Conservation (phyloP, 2,797 vertebrate species). For the Cossypha caffra region DNA sequence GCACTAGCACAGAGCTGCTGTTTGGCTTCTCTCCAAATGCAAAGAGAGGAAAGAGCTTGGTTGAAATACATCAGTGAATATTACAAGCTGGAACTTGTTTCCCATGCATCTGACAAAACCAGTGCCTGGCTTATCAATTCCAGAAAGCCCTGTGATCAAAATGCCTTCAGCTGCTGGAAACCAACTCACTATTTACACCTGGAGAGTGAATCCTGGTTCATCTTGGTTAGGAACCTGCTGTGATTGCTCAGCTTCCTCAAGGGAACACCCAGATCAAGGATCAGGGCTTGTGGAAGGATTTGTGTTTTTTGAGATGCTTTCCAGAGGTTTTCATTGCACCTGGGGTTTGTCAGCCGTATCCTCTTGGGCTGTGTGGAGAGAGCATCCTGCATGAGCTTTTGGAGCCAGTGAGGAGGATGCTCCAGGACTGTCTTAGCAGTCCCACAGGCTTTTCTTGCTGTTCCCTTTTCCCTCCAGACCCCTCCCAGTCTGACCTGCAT, state of each 20-base stretch:
- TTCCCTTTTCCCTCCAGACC: neutral
- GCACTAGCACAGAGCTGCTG: neutral
- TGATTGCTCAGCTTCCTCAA: neutral
- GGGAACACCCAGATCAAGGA: neutral
- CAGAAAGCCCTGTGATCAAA: too few species aligned
- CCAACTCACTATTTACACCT: too few species aligned
- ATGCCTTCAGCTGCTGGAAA: too few species aligned
- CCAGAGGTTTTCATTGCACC: neutral
- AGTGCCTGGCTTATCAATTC: too few species aligned
- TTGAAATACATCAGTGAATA: too few species aligned
- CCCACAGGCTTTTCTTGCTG: neutral
- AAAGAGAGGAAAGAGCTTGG: neutral
- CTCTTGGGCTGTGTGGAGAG: neutral
- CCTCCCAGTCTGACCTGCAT: neutral
- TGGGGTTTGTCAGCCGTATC: slow-evolving; percentile 5
- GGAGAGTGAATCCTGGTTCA: too few species aligned
- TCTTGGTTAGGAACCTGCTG: neutral
- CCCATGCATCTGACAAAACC: too few species aligned
- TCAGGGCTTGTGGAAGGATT: neutral
- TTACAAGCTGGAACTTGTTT: too few species aligned
- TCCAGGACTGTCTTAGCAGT: neutral
- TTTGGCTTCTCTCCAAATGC: neutral
- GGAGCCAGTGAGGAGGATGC: neutral
- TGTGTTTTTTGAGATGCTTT: neutral
- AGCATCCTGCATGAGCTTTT: neutral